Conservation (phyloP, 2,113 vertebrate species). For the Kryptolebias marmoratus region DNA sequence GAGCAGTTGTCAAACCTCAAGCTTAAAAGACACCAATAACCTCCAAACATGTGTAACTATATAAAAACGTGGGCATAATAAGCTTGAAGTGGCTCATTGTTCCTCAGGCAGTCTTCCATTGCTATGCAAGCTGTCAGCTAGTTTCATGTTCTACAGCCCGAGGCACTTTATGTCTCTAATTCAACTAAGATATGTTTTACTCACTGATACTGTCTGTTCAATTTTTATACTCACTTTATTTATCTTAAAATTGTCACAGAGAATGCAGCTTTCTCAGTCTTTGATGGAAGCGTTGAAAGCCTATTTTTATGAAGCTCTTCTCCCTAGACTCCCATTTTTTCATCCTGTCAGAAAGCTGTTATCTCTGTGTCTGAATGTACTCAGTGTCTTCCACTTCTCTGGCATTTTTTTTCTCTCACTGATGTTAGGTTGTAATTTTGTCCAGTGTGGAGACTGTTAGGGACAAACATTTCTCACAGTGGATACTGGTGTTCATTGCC, state of each 20-base stretch:
- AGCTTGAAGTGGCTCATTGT: conserved; percentile 50
- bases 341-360: neutral
- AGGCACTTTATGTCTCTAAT: conserved; percentile 34
- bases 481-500: conserved; percentile 15
- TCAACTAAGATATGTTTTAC: conserved; percentile 38
- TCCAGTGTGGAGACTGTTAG: conserved; percentile 19
- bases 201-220: conserved; percentile 28
- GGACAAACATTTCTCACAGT: conserved; percentile 20
- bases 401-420: conserved; percentile 6
- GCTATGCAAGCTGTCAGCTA: conserved; percentile 28
- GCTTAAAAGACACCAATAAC: conserved; percentile 23
- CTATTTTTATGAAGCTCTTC: conserved; percentile 15
- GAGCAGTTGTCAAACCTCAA: neutral
- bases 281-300: conserved; percentile 14
- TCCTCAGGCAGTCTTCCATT: conserved; percentile 40
- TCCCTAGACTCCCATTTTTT: conserved; percentile 5
- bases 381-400: conserved; percentile 13
- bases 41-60: conserved; percentile 5
- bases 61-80: conserved; percentile 36
- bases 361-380: conserved; percentile 14
- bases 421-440: conserved; percentile 17
- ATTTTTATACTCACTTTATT: conserved; percentile 27
- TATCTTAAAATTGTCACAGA: conserved; percentile 15
- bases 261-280: conserved; percentile 6
- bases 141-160: conserved; percentile 24